Percentiles rank a stretch among this genome's conserved stretches.
phyloP scores from a whole-genome alignment of 2,888 invertebrate species.

The Cremastobaeus sp. region DNA sequence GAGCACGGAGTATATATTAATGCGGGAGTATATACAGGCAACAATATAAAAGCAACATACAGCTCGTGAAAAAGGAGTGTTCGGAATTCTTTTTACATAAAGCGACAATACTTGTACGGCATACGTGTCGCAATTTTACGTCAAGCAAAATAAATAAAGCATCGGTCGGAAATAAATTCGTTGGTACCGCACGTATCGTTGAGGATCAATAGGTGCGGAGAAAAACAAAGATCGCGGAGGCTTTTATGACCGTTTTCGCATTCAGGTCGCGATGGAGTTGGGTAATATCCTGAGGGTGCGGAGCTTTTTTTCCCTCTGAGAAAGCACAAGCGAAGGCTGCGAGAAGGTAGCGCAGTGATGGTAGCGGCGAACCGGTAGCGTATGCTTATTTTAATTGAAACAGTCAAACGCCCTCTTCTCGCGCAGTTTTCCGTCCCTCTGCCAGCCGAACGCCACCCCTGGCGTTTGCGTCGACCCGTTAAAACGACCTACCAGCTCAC shows the following conservation, averaged over 20 bases:
- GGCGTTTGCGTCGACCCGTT: constrained; percentile 63
- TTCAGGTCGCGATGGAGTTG: constrained; percentile 73
- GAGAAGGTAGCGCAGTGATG: constrained; percentile 52
- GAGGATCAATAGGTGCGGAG: constrained; percentile 65
- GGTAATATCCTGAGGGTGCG: constrained; percentile 74
- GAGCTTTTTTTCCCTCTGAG: constrained; percentile 60
- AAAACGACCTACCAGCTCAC: constrained; percentile 69
- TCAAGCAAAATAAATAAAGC: constrained; percentile 49
- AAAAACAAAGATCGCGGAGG: constrained; percentile 69
- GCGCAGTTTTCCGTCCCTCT: constrained; percentile 62
- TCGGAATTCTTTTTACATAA: constrained; percentile 41
- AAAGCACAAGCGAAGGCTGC: constrained; percentile 38
- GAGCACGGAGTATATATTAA: constrained; percentile 21
- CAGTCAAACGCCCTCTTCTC: constrained; percentile 61
- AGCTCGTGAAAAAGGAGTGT: constrained; percentile 13
- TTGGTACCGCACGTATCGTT: constrained; percentile 57
- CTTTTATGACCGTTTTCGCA: constrained; percentile 73
- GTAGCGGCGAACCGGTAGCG: constrained; percentile 67
- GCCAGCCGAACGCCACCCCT: constrained; percentile 55
- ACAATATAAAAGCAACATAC: constrained; percentile 22
- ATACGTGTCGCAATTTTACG: constrained; percentile 43
- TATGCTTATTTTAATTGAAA: constrained; percentile 78
- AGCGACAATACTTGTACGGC: constrained; percentile 36
- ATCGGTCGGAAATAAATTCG: constrained; percentile 55
- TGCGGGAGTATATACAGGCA: constrained; percentile 2